Base-by-base conservation (phyloP, 2,113 vertebrate genomes). In the Synodontis membranacea region DNA sequence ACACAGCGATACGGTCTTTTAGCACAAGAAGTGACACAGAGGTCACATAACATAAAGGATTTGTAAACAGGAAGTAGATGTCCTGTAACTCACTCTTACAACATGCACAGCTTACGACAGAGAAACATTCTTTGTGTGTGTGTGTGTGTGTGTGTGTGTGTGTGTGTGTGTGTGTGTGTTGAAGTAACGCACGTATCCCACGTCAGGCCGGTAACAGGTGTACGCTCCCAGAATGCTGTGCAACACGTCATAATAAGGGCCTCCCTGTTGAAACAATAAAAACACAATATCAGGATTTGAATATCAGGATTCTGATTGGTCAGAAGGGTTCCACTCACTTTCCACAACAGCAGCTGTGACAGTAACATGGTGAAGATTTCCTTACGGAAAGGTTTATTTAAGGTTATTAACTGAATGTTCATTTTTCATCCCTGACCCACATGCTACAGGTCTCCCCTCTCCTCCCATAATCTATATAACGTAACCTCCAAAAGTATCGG, bases 161-260 rank as follows among this genome's bases (percentile, higher is more conserved):
- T 82, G 60, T 70, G 52, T 44, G 50, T 31, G 50, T 74, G 66
- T 60, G 83, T 76, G 70, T 78, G 39, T 62, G 28, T 34, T 70
- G 31, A 23, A 80, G 31, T 8, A 68, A 86, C 97, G 96, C 95
- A 97, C 97, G 91, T 97, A 97, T 94, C 97, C 97, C 90, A 97
- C 95, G 48, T 97, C 97, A 1, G 97, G 96, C 91, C 97, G 95
- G 92, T 97, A 97, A 92, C 97, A 97, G 6, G 96, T 96, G 91
- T 97, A 97, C 46, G 97, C 97, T 91, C 97, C 97, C 91, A 97
- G 91, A 85, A 97, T 93, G 91, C 96, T 97, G 88, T 97, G 97
- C 91, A 97, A 93, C 84, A 97, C 95, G 93, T 97, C 96, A 86
- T 97, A 96, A 88, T 97, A 97, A 84, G 97, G 97, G 64, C 97